phyloP scores from a whole-genome alignment of 2,888 invertebrate genomes.

The Agriopis marginaria region DNA sequence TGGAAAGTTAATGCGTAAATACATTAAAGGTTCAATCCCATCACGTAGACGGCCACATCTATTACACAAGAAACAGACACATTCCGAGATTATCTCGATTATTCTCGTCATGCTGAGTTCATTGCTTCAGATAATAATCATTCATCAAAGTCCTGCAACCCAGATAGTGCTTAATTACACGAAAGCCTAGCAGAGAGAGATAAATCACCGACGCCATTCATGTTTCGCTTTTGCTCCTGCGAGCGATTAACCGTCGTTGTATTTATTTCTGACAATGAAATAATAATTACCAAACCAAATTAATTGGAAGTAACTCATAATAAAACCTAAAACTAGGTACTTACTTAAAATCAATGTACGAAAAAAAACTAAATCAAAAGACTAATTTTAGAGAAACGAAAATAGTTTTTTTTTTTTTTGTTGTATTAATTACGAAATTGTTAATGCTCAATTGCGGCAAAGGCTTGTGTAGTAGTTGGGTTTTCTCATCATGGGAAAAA shows the following conservation, averaged over 20 bases:
- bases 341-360: too few relatives aligned
- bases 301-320: too few relatives aligned
- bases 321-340: too few relatives aligned
- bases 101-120: constrained; percentile 29
- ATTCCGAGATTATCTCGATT: constrained; percentile 14
- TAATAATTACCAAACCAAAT: too few relatives aligned
- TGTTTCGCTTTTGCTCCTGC: constrained; percentile 16
- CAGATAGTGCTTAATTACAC: constrained; percentile 40
- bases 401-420: too few relatives aligned
- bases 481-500: too few relatives aligned
- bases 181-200: constrained; percentile 19
- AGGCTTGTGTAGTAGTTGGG: too few relatives aligned
- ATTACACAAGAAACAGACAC: constrained; percentile 17
- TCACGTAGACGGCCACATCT: constrained; percentile 15
- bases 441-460: too few relatives aligned
- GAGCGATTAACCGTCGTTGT: constrained; percentile 13
- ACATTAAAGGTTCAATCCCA: constrained; percentile 6
- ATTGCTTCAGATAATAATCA: constrained; percentile 31
- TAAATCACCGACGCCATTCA: constrained; percentile 30
- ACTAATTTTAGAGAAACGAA: too few relatives aligned
- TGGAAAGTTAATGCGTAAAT: not conserved
- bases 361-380: too few relatives aligned
- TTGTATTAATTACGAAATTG: too few relatives aligned
- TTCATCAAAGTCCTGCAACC: constrained; percentile 39
- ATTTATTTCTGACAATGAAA: constrained; percentile 23